These are phyloP conservation scores for Meleagris gallopavo DNA, from an alignment of 2,113 vertebrate species.

Conservation along the genomic window DNA sequence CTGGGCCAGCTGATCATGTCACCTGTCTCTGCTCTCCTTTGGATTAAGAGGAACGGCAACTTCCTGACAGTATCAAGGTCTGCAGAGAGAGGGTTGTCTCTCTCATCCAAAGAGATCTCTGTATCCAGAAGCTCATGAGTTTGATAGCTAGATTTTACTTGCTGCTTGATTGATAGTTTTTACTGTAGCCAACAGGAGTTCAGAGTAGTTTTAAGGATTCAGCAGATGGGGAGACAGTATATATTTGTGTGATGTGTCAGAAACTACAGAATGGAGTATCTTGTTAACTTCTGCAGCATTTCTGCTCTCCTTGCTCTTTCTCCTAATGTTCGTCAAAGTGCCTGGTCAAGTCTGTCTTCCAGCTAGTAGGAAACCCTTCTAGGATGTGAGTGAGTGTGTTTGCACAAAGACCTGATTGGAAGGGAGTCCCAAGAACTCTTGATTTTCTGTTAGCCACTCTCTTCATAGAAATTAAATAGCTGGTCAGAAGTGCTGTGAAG, in stretches of 20 bases:
- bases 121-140: not conserved
- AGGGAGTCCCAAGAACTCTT: not conserved
- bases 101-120: not conserved
- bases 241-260: not conserved
- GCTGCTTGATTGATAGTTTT: not conserved
- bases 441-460: not conserved
- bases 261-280: not conserved
- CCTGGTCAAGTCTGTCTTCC: not conserved
- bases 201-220: not conserved
- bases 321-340: not conserved
- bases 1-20: accelerated
- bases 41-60: not conserved
- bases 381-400: not conserved
- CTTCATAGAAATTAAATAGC: not conserved
- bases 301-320: not conserved
- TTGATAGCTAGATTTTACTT: not conserved
- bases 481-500: not conserved
- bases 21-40: not conserved
- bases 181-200: not conserved
- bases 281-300: not conserved
- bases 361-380: not conserved
- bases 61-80: not conserved
- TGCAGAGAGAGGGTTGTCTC: not conserved
- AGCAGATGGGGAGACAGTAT: not conserved
- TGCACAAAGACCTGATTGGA: not conserved